These are phyloP conservation scores for Ctenoplectra terminalis DNA, from an alignment of 1,140 invertebrate genomes.

Conservation along the genomic window DNA sequence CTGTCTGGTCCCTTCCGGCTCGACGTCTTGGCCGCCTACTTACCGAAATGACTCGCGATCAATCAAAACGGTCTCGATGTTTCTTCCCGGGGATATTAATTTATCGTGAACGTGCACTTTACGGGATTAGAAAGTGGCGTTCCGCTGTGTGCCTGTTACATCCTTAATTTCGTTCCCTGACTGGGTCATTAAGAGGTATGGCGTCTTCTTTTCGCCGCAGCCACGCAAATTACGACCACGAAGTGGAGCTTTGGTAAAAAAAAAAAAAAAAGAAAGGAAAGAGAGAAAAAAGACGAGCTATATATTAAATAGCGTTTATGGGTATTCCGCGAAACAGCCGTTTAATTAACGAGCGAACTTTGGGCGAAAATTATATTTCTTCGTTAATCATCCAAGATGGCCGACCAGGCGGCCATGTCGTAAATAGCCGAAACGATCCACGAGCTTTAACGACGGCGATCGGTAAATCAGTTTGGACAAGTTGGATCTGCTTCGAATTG, in stretches of 20 bases:
- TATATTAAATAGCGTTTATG: constrained; percentile 31
- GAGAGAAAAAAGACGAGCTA: background rate
- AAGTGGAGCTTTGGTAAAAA: background rate
- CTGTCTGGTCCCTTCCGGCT: background rate
- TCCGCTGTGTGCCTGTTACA: background rate
- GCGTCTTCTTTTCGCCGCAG: constrained; percentile 2
- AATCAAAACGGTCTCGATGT: constrained; percentile 37
- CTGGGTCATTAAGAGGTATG: constrained; percentile 15
- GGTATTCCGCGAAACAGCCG: constrained; percentile 1
- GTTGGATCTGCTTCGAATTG: background rate
- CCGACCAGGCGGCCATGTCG: too few species aligned
- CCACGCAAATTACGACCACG: constrained; percentile 12
- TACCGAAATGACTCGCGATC: constrained; percentile 24
- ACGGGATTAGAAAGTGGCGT: constrained; percentile 30
- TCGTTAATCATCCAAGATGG: background rate
- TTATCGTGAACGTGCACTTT: constrained; percentile 33
- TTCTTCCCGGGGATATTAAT: constrained; percentile 26
- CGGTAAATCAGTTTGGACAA: background rate
- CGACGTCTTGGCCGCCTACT: background rate
- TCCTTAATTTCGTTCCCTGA: constrained; percentile 21
- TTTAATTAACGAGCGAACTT: constrained; percentile 34
- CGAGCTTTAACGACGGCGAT: background rate
- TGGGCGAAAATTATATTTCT: constrained; percentile 9
- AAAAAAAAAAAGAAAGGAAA: background rate
- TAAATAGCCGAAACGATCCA: background rate